These are phyloP conservation scores for Cyanoramphus novaezelandiae DNA, from an alignment of 2,113 vertebrate genomes.

Conservation along the genomic window DNA sequence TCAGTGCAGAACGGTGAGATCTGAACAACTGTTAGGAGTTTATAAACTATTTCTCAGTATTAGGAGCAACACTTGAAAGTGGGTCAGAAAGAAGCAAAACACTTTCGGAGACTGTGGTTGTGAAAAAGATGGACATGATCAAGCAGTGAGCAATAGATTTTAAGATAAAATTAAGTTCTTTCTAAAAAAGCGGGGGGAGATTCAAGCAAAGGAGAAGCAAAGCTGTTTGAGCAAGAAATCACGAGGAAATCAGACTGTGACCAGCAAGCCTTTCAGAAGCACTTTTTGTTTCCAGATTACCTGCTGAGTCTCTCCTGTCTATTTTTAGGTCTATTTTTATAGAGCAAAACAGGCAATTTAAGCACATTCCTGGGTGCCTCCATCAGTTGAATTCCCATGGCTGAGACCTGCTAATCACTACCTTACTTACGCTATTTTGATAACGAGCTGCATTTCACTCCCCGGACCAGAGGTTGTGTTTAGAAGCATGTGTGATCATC, in stretches of 20 bases:
- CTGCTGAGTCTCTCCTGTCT: background rate
- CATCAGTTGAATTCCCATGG: background rate
- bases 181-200: background rate
- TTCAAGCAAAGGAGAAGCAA: background rate
- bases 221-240: background rate
- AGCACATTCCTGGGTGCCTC: background rate
- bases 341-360: background rate
- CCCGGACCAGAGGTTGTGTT: background rate
- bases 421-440: conserved; percentile 7
- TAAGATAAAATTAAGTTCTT: background rate
- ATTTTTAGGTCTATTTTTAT: background rate
- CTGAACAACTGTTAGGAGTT: background rate
- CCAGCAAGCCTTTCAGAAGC: background rate
- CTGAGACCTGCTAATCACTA: background rate
- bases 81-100: background rate
- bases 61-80: background rate
- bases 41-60: background rate
- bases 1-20: background rate
- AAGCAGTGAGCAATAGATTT: background rate
- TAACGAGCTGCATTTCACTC: background rate
- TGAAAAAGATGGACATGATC: background rate
- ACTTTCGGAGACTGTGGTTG: background rate
- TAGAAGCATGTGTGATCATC: background rate
- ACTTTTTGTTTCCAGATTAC: background rate
- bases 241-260: background rate